These are phyloP conservation scores for Lytechinus pictus DNA, from an alignment of 35 echinoderm and acorn worm genomes.

Conservation along the genomic window DNA sequence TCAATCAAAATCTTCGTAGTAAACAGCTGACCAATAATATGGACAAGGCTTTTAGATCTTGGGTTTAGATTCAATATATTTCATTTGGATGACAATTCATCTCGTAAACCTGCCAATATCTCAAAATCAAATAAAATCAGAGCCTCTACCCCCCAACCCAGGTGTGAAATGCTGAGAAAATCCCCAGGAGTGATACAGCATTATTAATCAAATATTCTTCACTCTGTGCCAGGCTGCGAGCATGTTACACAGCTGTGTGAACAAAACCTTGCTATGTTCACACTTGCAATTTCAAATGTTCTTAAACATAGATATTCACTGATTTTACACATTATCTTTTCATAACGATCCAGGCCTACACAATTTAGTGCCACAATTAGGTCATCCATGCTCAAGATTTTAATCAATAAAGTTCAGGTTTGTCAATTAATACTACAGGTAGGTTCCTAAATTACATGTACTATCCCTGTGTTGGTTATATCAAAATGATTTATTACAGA, in stretches of 20 bases:
- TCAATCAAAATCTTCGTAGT: not conserved
- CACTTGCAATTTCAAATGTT: not conserved
- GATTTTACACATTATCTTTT: not conserved
- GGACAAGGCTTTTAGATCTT: not conserved
- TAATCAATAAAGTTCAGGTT: no score
- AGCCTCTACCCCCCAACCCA: not conserved
- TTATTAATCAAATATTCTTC: constrained; percentile 2
- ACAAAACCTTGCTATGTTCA: not conserved
- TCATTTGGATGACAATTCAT: not conserved
- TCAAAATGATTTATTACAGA: no score
- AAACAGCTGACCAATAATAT: not conserved
- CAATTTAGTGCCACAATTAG: no score
- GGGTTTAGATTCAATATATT: not conserved
- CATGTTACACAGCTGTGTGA: not conserved
- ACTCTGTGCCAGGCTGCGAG: not conserved
- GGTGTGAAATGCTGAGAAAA: not conserved
- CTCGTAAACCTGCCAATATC: not conserved
- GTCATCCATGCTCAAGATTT: no score
- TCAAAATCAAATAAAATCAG: constrained; percentile 2
- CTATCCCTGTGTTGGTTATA: no score
- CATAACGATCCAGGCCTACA: no score
- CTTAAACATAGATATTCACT: not conserved
- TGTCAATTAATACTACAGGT: no score
- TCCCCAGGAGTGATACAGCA: not conserved
- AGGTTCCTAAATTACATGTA: no score